Evolutionary conservation across 2,797 vertebrate genomes (phyloP), one percentile per base, ranked within the genome.

Genomic region (Vireo griseus): DNA sequence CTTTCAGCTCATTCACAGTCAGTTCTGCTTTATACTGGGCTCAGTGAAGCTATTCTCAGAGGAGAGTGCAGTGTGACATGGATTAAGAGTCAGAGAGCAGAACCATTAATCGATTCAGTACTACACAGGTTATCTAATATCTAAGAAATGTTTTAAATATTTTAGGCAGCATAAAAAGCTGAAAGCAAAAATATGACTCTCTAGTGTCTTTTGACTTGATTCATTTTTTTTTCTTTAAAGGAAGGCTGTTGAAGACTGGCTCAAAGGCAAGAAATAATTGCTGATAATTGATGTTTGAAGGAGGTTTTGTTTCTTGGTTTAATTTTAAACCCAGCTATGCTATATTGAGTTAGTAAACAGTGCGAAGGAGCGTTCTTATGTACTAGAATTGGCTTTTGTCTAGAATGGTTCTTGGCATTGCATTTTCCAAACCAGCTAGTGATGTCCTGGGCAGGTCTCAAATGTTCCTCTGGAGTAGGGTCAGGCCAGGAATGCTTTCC

Each of bases 1-100:
- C 81, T 92, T 94, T 95, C 66, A 86, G 61, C 84, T 95, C 81
- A 67, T 94, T 95, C 94, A 83, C 80, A 91, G 88, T 92, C 75
- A 76, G 58, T 59, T 90, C 67, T 93, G 68, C 80, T 92, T 95
- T 77, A 51, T 69, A 74, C 57, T 82, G 93, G 83, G 84, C 91
- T 93, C 88, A 77, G 55, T 91, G 88, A 92, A 87, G 61, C 88
- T 93, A 51, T 87, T 93, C 81, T 81, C 84, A 92, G 84, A 68
- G 88, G 90, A 91, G 22, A 61, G 75, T 42, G 62, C 71, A 63
- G 48, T 85, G 55, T 3, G 29, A 39, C 81, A 57, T 37, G 54
- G 72, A 85, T 77, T 95, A 87, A 82, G 74, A 90, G 35, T 66
- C 67, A 40, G 58, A 83, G 86, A 85, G 67, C 8, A 10, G 20